These are phyloP conservation scores for Xenopus borealis DNA, from an alignment of 2,113 vertebrate species.

Conservation along the genomic window DNA sequence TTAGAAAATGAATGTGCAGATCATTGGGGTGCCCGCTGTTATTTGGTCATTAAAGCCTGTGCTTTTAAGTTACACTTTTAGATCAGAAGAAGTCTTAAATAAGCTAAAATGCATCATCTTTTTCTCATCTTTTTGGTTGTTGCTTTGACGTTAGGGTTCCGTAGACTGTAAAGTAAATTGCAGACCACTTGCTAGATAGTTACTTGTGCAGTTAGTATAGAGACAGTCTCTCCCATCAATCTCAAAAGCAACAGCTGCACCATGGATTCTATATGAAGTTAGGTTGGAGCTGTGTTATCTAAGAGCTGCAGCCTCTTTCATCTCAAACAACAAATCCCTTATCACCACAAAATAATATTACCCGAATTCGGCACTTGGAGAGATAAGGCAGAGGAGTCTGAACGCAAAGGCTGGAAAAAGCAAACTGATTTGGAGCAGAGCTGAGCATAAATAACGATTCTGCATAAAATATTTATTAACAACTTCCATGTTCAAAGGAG, in stretches of 20 bases:
- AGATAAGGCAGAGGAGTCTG: conserved; percentile 23
- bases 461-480: conserved; percentile 41
- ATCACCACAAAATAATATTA: conserved; percentile 35
- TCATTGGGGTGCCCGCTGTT: too few species aligned
- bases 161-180: too few species aligned
- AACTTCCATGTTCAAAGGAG: conserved; percentile 27
- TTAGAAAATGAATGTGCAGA: too few species aligned
- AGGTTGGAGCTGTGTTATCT: conserved; percentile 31
- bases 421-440: conserved; percentile 31
- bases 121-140: too few species aligned
- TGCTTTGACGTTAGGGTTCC: too few species aligned
- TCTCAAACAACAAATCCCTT: conserved; percentile 38
- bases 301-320: conserved; percentile 38
- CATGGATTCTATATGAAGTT: conserved; percentile 23
- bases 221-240: conserved; percentile 2
- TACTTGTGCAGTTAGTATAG: background rate
- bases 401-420: conserved; percentile 2
- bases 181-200: too few species aligned
- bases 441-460: conserved; percentile 30
- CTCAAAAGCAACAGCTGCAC: conserved; percentile 36
- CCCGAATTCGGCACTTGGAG: conserved; percentile 14
- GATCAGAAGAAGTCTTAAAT: too few species aligned
- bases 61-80: too few species aligned
- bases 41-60: too few species aligned
- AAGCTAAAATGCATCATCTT: too few species aligned